Percentiles rank a stretch among this genome's conserved stretches.
Evolutionary conservation across 2,888 invertebrate genomes (phyloP).

Genomic region (Sicus ferrugineus): DNA sequence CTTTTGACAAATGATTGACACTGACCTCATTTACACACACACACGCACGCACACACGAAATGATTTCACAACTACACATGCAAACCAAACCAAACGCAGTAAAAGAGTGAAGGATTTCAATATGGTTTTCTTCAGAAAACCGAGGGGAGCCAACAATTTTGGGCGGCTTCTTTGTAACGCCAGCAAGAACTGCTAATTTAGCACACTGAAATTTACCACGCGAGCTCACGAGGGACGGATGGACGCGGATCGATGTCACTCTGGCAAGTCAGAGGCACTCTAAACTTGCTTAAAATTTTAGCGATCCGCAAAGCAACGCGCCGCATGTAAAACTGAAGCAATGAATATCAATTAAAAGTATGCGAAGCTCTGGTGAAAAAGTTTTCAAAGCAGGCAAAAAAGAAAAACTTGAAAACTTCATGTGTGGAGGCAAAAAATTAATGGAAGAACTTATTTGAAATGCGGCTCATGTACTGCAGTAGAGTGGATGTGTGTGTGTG

Average conservation of each 20-base stretch:
- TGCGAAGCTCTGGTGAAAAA: conserved; percentile 2
- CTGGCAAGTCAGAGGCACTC: background rate
- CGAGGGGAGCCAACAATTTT: too few species aligned
- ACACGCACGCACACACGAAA: background rate
- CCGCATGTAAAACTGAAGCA: conserved; percentile 10
- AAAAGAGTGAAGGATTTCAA: background rate
- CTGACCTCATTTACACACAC: conserved; percentile 42
- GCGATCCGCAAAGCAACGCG: conserved; percentile 6
- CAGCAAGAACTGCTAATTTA: too few species aligned
- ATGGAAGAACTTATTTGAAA: conserved; percentile 24
- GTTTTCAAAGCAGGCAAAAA: background rate
- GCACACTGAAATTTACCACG: too few species aligned
- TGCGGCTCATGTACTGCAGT: conserved; percentile 23
- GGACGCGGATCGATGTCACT: background rate
- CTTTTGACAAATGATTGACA: conserved; percentile 38
- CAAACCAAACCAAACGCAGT: background rate
- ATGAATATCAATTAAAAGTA: conserved; percentile 9
- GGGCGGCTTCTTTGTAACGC: too few species aligned
- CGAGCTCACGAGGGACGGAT: too few species aligned
- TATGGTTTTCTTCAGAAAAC: background rate
- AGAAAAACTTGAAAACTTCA: background rate
- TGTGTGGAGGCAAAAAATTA: background rate
- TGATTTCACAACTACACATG: background rate
- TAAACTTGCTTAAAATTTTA: background rate
- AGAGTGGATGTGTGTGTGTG: background rate